Conservation (phyloP, 2,797 vertebrate species). For the Manis pentadactyla region DNA sequence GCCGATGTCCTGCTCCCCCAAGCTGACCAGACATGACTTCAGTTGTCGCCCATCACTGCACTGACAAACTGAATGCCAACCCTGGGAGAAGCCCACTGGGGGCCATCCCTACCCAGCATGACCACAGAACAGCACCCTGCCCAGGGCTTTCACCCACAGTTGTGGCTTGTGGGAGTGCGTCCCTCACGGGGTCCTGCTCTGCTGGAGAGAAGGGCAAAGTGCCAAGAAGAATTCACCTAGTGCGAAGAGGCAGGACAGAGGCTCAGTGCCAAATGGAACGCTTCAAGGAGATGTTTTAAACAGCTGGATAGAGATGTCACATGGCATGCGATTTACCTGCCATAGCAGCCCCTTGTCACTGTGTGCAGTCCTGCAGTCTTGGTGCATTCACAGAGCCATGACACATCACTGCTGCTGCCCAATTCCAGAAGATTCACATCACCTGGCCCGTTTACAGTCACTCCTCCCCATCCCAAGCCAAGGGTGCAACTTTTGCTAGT, state of each 20-base stretch:
- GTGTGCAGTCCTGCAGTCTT: background rate
- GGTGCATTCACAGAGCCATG: background rate
- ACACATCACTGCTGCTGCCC: background rate
- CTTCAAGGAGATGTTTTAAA: background rate
- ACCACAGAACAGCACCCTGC: background rate
- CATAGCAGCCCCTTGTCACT: background rate
- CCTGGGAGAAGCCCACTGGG: too few relatives aligned
- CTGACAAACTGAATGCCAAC: background rate
- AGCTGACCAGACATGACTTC: too few relatives aligned
- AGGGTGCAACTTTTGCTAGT: background rate
- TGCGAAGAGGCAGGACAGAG: background rate
- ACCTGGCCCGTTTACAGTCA: background rate
- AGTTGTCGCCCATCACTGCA: fast-evolving
- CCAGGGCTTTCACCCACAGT: too few relatives aligned
- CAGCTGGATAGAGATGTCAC: background rate
- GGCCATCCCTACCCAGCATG: too few relatives aligned
- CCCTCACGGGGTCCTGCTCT: background rate
- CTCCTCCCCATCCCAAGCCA: background rate
- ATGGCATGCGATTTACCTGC: background rate
- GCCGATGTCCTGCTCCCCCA: background rate
- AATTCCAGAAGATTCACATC: background rate
- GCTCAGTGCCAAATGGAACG: background rate
- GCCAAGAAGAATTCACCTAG: background rate
- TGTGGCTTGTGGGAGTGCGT: background rate
- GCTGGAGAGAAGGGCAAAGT: background rate